Evolutionary conservation across 2,888 invertebrate species (phyloP).

Genomic region (Iphiclides podalirius): DNA sequence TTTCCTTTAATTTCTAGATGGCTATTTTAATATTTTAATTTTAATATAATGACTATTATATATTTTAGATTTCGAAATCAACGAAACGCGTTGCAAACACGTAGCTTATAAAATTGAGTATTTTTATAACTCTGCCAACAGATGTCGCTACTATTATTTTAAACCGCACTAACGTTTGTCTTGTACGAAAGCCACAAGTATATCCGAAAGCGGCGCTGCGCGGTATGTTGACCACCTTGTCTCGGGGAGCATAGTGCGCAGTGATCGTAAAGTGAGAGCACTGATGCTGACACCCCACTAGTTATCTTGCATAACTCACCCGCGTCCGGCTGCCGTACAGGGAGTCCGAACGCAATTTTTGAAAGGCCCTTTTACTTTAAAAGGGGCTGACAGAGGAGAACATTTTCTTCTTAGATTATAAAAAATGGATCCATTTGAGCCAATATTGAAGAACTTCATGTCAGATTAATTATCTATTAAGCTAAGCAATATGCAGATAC

Average conservation of each 20-base stretch:
- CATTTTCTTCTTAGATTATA: no score
- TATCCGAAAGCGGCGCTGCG: slow-evolving; percentile 4
- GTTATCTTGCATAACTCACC: slow-evolving; percentile 53
- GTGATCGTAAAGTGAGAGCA: slow-evolving; percentile 92
- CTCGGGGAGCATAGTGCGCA: slow-evolving; percentile 93
- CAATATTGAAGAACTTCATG: no score
- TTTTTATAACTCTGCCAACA: slow-evolving; percentile 32
- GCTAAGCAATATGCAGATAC: no score
- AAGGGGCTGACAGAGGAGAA: slow-evolving; percentile 45
- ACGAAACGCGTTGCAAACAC: no score
- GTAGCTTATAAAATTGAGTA: background rate
- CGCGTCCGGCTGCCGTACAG: slow-evolving; percentile 81
- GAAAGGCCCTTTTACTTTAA: slow-evolving; percentile 85
- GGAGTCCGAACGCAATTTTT: slow-evolving; percentile 89
- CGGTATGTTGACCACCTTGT: slow-evolving; percentile 82
- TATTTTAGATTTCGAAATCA: no score
- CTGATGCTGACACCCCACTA: slow-evolving; percentile 90
- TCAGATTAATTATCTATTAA: no score
- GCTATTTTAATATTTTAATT: no score
- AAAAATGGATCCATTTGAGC: no score
- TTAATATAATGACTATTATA: no score
- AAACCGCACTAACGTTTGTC: slow-evolving; percentile 46
- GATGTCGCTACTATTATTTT: slow-evolving; percentile 53
- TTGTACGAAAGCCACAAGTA: background rate
- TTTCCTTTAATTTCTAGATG: background rate